Evolutionary conservation across 2,888 invertebrate genomes (phyloP), one percentile per base, ranked within the genome.

Genomic region (Iselma pallidipennis): DNA sequence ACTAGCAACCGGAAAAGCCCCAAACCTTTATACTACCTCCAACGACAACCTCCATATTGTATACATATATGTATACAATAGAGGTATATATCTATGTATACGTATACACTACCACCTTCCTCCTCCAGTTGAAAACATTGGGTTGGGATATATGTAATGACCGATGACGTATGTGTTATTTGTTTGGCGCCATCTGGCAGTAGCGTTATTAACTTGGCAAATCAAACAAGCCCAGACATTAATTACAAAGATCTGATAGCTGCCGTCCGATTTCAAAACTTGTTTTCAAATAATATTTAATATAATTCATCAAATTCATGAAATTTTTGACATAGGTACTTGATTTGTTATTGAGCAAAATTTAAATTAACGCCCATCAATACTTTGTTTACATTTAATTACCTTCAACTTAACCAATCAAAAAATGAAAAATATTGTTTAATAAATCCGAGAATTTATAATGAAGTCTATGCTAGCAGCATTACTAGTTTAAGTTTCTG

Each of bases 141-240:
- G 63, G 67, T 66, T 69, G 66, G 75, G 74, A 73, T 74, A 45
- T 21, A 75, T 76, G 75, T 80, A 79, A 81, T 80, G 80, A 78
- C 80, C 80, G 76, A 76, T 82, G 81, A 82, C 81, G 81, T 81
- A 80, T 81, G 80, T 80, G 81, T 80, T 81, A 81, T 82, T 82
- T 82, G 81, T 81, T 80, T 80, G 81, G 81, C 82, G 82, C 81
- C 83, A 82, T 81, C 81, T 82, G 82, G 82, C 78, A 76, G 75
- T 77, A 78, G 79, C 80, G 82, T 82, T 82, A 82, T 82, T 82
- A 82, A 82, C 82, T 82, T 80, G 81, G 79, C 80, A 82, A 82
- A 82, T 82, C 82, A 82, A 82, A 82, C 82, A 82, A 81, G 80
- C 78, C 76, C 77, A 76, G 80, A 81, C 81, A 81, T 81, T 81